Conservation (phyloP, 1,140 invertebrate genomes). For the Lucilia sericata region DNA sequence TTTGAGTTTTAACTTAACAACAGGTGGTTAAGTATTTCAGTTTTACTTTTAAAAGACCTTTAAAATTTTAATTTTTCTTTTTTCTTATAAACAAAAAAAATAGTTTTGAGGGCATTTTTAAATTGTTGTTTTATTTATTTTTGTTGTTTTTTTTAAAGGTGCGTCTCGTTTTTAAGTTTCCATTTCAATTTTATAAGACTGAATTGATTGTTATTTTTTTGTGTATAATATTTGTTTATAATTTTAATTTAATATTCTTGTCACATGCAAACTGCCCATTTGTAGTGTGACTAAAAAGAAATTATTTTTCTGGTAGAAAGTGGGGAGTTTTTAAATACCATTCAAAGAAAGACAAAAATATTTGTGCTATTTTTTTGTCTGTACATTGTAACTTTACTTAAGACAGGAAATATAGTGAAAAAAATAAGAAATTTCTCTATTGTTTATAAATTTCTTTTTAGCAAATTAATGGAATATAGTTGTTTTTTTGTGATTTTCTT, state of each 20-base stretch:
- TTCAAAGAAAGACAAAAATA: not conserved
- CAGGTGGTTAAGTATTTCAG: not conserved
- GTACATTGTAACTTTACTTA: not conserved
- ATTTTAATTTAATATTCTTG: constrained; percentile 30
- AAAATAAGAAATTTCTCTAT: constrained; percentile 1
- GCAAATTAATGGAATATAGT: not conserved
- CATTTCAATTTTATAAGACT: not conserved
- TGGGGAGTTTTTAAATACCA: not conserved
- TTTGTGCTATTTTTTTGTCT: not conserved
- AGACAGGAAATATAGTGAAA: constrained; percentile 16
- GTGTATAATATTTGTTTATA: not conserved
- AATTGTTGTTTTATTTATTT: too few species aligned
- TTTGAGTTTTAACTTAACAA: not conserved
- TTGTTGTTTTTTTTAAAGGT: not conserved
- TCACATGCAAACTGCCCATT: constrained; percentile 37
- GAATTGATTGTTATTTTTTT: constrained; percentile 19
- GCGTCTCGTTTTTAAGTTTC: not conserved
- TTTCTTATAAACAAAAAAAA: not conserved
- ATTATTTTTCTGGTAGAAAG: constrained; percentile 14
- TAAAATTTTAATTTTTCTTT: not conserved
- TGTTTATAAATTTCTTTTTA: not conserved
- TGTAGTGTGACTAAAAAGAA: not conserved
- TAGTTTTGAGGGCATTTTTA: not conserved
- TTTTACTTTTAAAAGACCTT: not conserved
- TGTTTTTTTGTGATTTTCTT: too few species aligned